Conservation (phyloP, 1,140 invertebrate genomes). For the Magallana gigas region DNA sequence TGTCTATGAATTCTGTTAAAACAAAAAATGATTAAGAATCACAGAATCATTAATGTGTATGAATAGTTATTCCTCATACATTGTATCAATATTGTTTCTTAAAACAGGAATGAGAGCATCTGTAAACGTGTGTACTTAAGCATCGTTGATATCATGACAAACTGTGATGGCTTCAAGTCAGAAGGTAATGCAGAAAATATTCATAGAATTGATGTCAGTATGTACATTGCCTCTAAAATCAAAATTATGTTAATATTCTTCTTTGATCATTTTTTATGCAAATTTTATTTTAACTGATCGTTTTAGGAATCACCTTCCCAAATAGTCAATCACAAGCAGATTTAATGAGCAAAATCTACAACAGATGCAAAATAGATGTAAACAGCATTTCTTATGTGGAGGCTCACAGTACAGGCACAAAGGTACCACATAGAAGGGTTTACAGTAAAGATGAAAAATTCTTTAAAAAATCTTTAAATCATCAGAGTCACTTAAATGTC, state of each 20-base stretch:
- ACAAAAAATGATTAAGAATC: too few species aligned
- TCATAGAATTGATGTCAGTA: not conserved
- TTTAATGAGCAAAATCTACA: conserved; percentile 53
- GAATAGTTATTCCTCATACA: too few species aligned
- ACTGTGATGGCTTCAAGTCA: conserved; percentile 62
- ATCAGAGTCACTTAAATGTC: too few species aligned
- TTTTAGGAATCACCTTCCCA: conserved; percentile 60
- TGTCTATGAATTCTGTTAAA: too few species aligned
- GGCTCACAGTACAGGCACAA: conserved; percentile 64
- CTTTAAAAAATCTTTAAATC: too few species aligned
- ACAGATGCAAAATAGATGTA: conserved; percentile 39
- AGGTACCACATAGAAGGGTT: conserved; percentile 37
- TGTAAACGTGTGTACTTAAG: conserved; percentile 56
- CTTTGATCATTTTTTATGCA: too few species aligned
- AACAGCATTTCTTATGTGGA: conserved; percentile 59
- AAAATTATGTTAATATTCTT: too few species aligned
- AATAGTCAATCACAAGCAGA: conserved; percentile 49
- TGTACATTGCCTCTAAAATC: not conserved
- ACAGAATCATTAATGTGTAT: too few species aligned
- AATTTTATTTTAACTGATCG: too few species aligned
- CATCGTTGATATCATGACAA: conserved; percentile 56
- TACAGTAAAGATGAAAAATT: too few species aligned
- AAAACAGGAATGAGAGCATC: conserved; percentile 43
- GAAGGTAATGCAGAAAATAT: conserved; percentile 52
- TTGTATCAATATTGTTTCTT: too few species aligned